Base-by-base conservation (phyloP, 2,888 invertebrate species). In the Amphipoea oculea region DNA sequence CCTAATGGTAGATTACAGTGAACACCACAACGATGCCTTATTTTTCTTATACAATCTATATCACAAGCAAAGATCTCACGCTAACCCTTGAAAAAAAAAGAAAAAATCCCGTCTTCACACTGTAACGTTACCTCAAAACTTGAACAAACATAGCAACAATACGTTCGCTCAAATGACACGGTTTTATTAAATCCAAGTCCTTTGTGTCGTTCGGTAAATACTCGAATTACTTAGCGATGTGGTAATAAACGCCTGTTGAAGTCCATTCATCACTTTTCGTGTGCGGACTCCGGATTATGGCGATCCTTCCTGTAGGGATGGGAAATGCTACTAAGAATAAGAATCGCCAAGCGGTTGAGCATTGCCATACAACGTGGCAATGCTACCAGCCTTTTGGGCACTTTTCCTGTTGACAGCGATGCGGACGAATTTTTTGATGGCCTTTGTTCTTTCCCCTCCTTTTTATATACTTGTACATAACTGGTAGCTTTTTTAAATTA, bases 181-280 rank as follows among this genome's bases (percentile, higher is more conserved):
- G 81, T 82, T 83, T 78, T 76, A 75, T 75, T 74, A 82, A 87
- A 83, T 72, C 45, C 74, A 29, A 51, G 72, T 65, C 82, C 78
- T 84, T 89, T 89, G 82, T 87, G 73, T 66, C 48, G 76, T 78
- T 83, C 67, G 74, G 82, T 71, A 88, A 87, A 89, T 88, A 85
- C 91, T 94, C 93, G 90, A 92, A 94, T 95, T 94, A 94, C 94
- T 91, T 89, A 88, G 88, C 91, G 89, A 93, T 92, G 86, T 90
- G 88, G 90, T 92, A 92, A 93, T 93, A 92, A 93, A 92, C 90
- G 90, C 88, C 88, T 81, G 81, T 87, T 76, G 83, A 89, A 51
- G 70, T 62, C 77, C 91, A 92, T 89, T 89, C 88, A 89, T 82
- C 82, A 76, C 69, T 73, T 81, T 76, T 75, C n/a, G 57, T 42